These are phyloP conservation scores for Polydrusus tereticollis DNA, from an alignment of 2,888 invertebrate genomes.

Conservation along the genomic window DNA sequence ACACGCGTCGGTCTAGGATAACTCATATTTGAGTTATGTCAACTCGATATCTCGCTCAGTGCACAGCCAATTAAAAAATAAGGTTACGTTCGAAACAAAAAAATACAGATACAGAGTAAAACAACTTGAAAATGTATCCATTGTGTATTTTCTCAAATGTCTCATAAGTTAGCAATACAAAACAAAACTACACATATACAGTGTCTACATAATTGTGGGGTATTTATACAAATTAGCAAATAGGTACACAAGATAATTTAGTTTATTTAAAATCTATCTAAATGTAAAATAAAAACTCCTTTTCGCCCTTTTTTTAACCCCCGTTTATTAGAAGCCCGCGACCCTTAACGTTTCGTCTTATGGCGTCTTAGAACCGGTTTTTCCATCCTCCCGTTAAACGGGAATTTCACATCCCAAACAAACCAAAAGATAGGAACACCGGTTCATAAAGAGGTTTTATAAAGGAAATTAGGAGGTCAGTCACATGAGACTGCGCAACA, in stretches of 20 bases:
- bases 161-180: conserved; percentile 66
- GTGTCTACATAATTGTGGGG: conserved; percentile 67
- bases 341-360: conserved; percentile 66
- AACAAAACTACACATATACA: conserved; percentile 69
- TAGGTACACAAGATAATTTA: conserved; percentile 67
- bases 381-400: neutral
- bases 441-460: conserved; percentile 45
- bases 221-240: conserved; percentile 66
- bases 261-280: conserved; percentile 52
- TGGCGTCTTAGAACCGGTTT: conserved; percentile 44
- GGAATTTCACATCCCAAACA: neutral
- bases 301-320: neutral
- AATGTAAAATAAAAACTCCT: conserved; percentile 45
- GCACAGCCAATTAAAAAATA: too few species aligned
- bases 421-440: neutral
- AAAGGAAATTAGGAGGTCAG: conserved; percentile 55
- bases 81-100: too few species aligned
- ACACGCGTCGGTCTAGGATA: too few species aligned
- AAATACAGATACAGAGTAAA: conserved; percentile 23
- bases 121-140: conserved; percentile 57
- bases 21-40: too few species aligned
- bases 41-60: too few species aligned
- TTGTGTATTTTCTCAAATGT: conserved; percentile 63
- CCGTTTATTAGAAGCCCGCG: conserved; percentile 52
- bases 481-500: conserved; percentile 62